Base-by-base conservation (phyloP, 2,797 vertebrate genomes). In the Amniataba percoides region DNA sequence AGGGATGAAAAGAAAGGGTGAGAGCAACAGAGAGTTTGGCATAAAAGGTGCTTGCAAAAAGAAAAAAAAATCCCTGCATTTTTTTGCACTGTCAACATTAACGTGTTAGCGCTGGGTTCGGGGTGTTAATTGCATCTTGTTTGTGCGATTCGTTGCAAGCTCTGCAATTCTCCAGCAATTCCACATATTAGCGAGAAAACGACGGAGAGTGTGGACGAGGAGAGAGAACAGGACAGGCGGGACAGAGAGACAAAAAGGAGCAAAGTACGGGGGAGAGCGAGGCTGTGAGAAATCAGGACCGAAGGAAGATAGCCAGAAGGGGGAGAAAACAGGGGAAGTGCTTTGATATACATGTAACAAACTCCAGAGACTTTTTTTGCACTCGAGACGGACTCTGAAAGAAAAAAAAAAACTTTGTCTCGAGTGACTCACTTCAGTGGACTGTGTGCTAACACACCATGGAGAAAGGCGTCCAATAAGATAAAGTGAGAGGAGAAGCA, bases 41-140 rank as follows among this genome's bases (percentile, higher is more conserved):
- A 55, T 40, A 3, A 67, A 49, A 73, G 18, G 27, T 39, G 75
- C 36, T 42, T 25, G 27, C 10, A 21, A 34, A 57, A n/a, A n/a
- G n/a, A n/a, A n/a, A n/a, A n/a, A n/a, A n/a, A 27, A 61, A 36
- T 16, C 1, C 18, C 15, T n/a, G 13, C 31, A 55, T 45, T 46
- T 71, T 36, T 60, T 72, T 55, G 42, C 34, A 36, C 31, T 21
- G 7, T 13, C 16, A 49, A 46, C 36, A 56, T 56, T 71, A 55
- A 21, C 1, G 3, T 1, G 2, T 53, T 73, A 23, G 51, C 43
- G n/a, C 40, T 25, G 43, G 42, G 4, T 64, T 52, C 3, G 23
- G 43, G 36, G 71, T 60, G 81, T 63, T 76, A 78, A 82, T 85
- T 78, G 25, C 55, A 49, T 81, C 45, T 74, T 58, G 49, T 77